Evolutionary conservation across 2,113 vertebrate genomes (phyloP).

Genomic region (Gasterosteus nipponicus): DNA sequence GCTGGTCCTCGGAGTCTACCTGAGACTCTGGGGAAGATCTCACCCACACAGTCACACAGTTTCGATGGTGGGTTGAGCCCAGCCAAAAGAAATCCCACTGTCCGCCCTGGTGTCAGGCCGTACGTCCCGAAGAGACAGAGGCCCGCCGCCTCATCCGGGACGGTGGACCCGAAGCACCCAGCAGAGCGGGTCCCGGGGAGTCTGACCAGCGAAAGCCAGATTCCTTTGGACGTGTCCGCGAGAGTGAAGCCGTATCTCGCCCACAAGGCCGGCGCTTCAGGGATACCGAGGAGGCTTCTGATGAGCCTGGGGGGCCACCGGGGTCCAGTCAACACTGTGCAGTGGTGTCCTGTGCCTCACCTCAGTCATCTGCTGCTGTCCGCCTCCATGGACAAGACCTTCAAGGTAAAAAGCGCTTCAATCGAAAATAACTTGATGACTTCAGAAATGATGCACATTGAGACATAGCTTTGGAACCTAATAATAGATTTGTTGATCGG

Average conservation of each 20-base stretch:
- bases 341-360: conserved; percentile 89
- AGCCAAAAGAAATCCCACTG: conserved; percentile 59
- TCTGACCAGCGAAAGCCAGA: conserved; percentile 46
- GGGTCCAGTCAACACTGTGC: conserved; percentile 87
- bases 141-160: conserved; percentile 48
- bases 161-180: conserved; percentile 1
- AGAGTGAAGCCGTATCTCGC: conserved; percentile 85
- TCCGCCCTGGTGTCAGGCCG: conserved; percentile 79
- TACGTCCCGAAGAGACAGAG: conserved; percentile 90
- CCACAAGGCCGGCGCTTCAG: conserved; percentile 70
- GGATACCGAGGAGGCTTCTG: conserved; percentile 82
- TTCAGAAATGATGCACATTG: background rate
- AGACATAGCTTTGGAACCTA: background rate
- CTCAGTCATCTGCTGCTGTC: conserved; percentile 92
- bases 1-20: conserved; percentile 13
- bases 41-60: background rate
- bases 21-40: conserved; percentile 7
- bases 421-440: background rate
- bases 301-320: conserved; percentile 84
- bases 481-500: background rate
- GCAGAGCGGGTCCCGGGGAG: conserved; percentile 14
- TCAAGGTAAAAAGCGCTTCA: conserved; percentile 85
- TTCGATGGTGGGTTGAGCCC: background rate
- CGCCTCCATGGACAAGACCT: conserved; percentile 92
- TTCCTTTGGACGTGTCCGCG: conserved; percentile 80